Base-by-base conservation (phyloP, 2,113 vertebrate genomes). In the Nesogale talazaci region DNA sequence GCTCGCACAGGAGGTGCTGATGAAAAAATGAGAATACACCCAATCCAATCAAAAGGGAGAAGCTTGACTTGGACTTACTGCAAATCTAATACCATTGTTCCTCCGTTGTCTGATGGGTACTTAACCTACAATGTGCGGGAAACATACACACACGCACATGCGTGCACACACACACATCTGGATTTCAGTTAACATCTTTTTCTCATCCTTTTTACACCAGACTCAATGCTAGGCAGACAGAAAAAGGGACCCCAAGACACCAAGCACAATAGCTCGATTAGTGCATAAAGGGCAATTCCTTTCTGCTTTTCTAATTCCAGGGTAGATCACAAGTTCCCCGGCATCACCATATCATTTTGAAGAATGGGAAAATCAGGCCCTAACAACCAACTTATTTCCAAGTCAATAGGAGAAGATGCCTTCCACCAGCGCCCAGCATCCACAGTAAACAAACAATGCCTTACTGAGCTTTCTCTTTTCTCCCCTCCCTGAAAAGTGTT, bases 1-100 rank as follows among this genome's bases (percentile, higher is more conserved):
- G 96, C 95, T 97, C 97, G 95, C 91, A 25, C 3, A 84, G 97
- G 97, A 97, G 96, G 97, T 52, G 95, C 94, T 97, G 96, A 97
- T 97, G 97, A 97, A 97, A 52, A 52, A 52, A 6, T 52, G 9
- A 52, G 98, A 98, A 97, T 89, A 97, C 93, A 97, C 95, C 96
- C 95, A 96, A 97, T 86, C 95, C 96, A 97, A 96, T 97, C 96
- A 97, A 96, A 98, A 97, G 19, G 46, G 93, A 96, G 95, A 95
- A 93, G 95, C 94, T 96, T 93, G 74, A 94, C 97, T 96, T 96
- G 86, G 76, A 91, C 78, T 92, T 95, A 23, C 94, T 96, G 92
- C 94, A 3, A 97, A 94, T 59, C 80, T 91, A 96, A 95, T 92
- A 92, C 77, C 95, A 94, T 84, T 86, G 92, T 40, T 3, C 83